Evolutionary conservation across 2,113 vertebrate genomes (phyloP).

Genomic region (Crotalus horridus): DNA sequence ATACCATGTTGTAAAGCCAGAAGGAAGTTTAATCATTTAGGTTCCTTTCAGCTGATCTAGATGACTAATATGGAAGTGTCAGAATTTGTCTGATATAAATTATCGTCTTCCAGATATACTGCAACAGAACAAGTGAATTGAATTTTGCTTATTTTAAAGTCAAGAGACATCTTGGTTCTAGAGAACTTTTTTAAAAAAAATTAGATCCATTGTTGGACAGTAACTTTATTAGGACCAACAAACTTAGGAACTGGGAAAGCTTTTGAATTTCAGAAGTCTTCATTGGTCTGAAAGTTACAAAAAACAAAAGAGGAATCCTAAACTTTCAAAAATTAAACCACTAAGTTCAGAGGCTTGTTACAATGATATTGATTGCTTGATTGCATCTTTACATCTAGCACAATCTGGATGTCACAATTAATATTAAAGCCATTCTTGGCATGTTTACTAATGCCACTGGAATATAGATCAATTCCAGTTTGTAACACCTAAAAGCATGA

Average conservation of each 20-base stretch:
- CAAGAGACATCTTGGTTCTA: not conserved
- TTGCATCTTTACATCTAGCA: not conserved
- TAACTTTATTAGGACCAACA: not conserved
- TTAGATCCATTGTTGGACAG: not conserved
- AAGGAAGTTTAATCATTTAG: constrained; percentile 20
- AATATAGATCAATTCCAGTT: not conserved
- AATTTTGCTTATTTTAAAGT: not conserved
- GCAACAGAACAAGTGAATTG: not conserved
- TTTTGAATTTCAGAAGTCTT: not conserved
- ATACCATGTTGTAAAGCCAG: not conserved
- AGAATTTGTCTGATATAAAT: not conserved
- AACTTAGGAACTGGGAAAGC: not conserved
- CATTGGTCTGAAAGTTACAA: not conserved
- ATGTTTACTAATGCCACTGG: not conserved
- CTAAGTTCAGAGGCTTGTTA: not conserved
- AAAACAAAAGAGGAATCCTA: not conserved
- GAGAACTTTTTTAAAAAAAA: not conserved
- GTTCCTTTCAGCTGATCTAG: not conserved
- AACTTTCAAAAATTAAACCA: not conserved
- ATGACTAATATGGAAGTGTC: constrained; percentile 7
- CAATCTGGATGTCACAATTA: not conserved
- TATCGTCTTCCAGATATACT: not conserved
- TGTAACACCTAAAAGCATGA: not conserved
- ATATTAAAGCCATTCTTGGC: not conserved
- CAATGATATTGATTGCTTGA: not conserved